Evolutionary conservation across 2,113 vertebrate species (phyloP).

Genomic region (Illadopsis cleaveri): DNA sequence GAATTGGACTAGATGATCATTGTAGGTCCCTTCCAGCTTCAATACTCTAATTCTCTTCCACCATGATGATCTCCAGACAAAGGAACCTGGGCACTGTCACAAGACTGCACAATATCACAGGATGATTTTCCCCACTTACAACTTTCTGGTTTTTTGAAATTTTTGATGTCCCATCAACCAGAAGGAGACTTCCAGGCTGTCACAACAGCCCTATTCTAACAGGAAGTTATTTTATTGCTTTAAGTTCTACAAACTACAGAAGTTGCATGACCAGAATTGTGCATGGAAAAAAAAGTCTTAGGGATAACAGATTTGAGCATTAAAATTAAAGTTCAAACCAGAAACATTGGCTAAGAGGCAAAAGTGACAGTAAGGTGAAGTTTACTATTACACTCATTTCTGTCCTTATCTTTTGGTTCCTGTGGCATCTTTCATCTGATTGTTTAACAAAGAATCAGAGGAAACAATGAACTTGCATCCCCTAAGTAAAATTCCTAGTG

Average conservation of each 20-base stretch:
- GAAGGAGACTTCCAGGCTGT: not conserved
- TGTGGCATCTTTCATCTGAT: not conserved
- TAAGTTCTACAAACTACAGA: not conserved
- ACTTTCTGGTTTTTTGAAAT: not conserved
- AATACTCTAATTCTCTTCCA: not conserved
- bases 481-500: not conserved
- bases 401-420: not conserved
- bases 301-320: conserved; percentile 22
- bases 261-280: conserved; percentile 16
- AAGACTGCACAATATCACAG: not conserved
- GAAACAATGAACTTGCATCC: not conserved
- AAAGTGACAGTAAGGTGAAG: not conserved
- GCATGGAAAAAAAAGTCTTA: not conserved
- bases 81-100: not conserved
- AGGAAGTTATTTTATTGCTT: conserved; percentile 39
- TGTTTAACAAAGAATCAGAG: not conserved
- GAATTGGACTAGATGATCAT: not conserved
- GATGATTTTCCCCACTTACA: not conserved
- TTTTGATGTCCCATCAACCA: conserved; percentile 6
- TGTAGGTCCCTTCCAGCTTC: not conserved
- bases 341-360: not conserved
- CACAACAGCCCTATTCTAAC: not conserved
- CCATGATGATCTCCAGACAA: not conserved
- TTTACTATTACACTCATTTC: not conserved
- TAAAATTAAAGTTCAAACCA: conserved; percentile 13